Evolutionary conservation across 2,797 vertebrate genomes (phyloP).

Genomic region (Cryptoprocta ferox): DNA sequence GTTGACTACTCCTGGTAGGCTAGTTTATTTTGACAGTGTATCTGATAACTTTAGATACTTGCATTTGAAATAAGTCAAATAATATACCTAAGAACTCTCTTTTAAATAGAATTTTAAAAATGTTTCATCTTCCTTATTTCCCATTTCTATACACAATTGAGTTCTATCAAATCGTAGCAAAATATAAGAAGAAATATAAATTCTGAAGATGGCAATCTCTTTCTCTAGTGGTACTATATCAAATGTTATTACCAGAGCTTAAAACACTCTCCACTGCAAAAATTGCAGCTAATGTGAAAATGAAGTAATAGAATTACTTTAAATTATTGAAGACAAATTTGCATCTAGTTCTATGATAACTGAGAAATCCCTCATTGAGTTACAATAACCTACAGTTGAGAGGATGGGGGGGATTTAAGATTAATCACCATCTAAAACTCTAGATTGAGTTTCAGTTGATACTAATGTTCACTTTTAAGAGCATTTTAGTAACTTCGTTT

Average conservation of each 20-base stretch:
- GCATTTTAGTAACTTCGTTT: not conserved
- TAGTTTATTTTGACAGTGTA: not conserved
- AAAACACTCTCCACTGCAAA: not conserved
- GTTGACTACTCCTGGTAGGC: not conserved
- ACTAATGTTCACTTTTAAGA: not conserved
- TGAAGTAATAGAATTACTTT: slow-evolving; percentile 62
- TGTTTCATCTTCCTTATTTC: not conserved
- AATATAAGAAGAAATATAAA: not conserved
- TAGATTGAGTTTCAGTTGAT: slow-evolving; percentile 44
- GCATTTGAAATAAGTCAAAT: not conserved
- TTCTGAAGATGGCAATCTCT: not conserved
- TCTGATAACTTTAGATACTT: not conserved
- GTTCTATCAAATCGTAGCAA: not conserved
- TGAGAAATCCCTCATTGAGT: slow-evolving; percentile 57
- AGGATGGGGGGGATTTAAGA: not conserved
- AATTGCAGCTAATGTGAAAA: slow-evolving; percentile 51
- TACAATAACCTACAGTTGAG: slow-evolving; percentile 27
- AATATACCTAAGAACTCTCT: not conserved
- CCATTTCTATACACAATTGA: not conserved
- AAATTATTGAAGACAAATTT: slow-evolving; percentile 57
- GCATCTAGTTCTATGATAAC: not conserved
- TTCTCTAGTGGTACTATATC: not conserved
- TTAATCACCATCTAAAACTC: slow-evolving; percentile 37
- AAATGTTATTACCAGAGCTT: not conserved
- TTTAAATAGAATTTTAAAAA: not conserved